Percentiles rank a stretch among this genome's conserved stretches.
Conservation (phyloP, 2,888 invertebrate genomes). For the Xylota segnis region DNA sequence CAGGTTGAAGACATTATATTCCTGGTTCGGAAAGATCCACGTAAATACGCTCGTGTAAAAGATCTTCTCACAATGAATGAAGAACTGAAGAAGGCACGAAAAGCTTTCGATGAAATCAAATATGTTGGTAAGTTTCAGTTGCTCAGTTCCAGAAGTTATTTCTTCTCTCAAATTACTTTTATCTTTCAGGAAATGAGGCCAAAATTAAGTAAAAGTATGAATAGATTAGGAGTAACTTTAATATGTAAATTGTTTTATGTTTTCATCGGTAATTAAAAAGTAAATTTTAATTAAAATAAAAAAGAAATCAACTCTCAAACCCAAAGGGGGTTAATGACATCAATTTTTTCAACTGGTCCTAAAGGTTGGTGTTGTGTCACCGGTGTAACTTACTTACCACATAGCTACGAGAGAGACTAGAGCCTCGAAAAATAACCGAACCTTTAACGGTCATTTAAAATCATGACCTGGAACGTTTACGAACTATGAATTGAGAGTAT, state of each 20-base stretch:
- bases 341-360: too few relatives aligned
- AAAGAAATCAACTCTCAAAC: background rate
- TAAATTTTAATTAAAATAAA: background rate
- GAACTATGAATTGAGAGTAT: too few relatives aligned
- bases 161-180: background rate
- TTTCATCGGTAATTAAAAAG: background rate
- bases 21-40: constrained; percentile 96
- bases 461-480: too few relatives aligned
- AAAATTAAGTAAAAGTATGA: constrained; percentile 81
- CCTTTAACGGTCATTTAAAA: too few relatives aligned
- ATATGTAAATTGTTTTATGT: constrained; percentile 1
- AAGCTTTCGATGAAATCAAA: constrained; percentile 99
- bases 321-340: too few relatives aligned
- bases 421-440: too few relatives aligned
- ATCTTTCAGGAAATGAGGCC: constrained; percentile 81
- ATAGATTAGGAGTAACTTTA: background rate
- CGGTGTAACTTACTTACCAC: too few relatives aligned
- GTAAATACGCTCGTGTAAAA: constrained; percentile 99
- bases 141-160: background rate
- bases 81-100: constrained; percentile 98
- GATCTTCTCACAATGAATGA: constrained; percentile 99
- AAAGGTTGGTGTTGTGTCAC: too few relatives aligned
- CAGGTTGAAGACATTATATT: constrained; percentile 99
- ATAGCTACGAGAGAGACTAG: too few relatives aligned
- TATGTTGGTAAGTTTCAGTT: constrained; percentile 90